A percentile compares a stretch with the other conserved stretches of the same genome.
phyloP scores from a whole-genome alignment of 2,888 invertebrate species.

The Osedax fenrisi region DNA sequence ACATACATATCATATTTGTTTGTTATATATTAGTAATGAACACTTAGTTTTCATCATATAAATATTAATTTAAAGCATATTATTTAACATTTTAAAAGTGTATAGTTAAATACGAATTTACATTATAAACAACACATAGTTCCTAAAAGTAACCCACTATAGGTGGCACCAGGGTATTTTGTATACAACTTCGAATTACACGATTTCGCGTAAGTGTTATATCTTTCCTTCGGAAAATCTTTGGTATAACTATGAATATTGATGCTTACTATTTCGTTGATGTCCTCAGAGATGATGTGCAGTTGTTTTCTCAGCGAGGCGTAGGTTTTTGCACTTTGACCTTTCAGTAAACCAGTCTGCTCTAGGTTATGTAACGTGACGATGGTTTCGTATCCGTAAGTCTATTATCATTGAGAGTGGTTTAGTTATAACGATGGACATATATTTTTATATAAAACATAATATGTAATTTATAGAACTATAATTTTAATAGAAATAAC shows the following conservation, averaged over 20 bases:
- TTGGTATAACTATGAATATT: not conserved
- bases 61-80: too few species aligned
- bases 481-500: not conserved
- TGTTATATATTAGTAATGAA: too few species aligned
- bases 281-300: conserved; percentile 74
- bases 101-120: too few species aligned
- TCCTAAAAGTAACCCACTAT: too few species aligned
- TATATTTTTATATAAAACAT: not conserved
- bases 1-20: too few species aligned
- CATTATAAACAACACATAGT: too few species aligned
- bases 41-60: too few species aligned
- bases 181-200: too few species aligned
- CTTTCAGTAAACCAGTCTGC: conserved; percentile 67
- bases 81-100: too few species aligned
- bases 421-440: not conserved
- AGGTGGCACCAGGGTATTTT: too few species aligned
- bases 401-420: conserved; percentile 51
- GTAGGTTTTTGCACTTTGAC: conserved; percentile 41
- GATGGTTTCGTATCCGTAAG: conserved; percentile 74
- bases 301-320: conserved; percentile 56
- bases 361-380: conserved; percentile 73
- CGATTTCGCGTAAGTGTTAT: too few species aligned
- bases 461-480: not conserved
- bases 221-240: too few species aligned
- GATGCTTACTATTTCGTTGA: conserved; percentile 59